phyloP scores from a whole-genome alignment of 2,888 invertebrate genomes.

The Nezara viridula region DNA sequence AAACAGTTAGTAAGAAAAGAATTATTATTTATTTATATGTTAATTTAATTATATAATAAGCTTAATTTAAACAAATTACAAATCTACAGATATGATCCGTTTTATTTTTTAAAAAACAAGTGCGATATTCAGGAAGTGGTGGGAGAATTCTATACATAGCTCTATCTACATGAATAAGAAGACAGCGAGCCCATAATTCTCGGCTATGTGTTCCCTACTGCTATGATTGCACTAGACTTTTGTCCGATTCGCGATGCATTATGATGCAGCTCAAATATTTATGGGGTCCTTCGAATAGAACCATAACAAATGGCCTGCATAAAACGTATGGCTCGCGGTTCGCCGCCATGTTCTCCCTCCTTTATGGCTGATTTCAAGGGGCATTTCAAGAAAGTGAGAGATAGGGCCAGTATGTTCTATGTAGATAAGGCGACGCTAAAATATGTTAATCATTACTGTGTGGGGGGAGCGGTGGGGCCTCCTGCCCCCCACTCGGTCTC shows the following conservation, averaged over 20 bases:
- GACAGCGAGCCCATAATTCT: constrained; percentile 5
- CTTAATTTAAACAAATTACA: too few relatives aligned
- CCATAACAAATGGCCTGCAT: constrained; percentile 58
- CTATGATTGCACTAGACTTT: constrained; percentile 55
- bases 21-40: too few relatives aligned
- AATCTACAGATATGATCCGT: too few relatives aligned
- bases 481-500: neutral
- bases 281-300: constrained; percentile 59
- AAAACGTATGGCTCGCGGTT: constrained; percentile 49
- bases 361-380: constrained; percentile 58
- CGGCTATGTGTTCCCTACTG: constrained; percentile 20
- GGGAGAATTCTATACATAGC: constrained; percentile 19
- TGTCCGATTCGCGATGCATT: constrained; percentile 56
- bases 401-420: constrained; percentile 51
- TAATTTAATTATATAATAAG: too few relatives aligned
- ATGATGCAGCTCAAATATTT: constrained; percentile 59
- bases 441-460: constrained; percentile 58
- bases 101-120: too few relatives aligned
- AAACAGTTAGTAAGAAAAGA: too few relatives aligned
- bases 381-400: constrained; percentile 53
- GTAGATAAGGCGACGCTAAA: constrained; percentile 54
- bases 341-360: neutral
- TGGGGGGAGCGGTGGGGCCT: neutral
- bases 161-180: constrained; percentile 53
- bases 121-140: neutral